Evolutionary conservation across 1,140 invertebrate genomes (phyloP).

Genomic region (Subanguina moxae): DNA sequence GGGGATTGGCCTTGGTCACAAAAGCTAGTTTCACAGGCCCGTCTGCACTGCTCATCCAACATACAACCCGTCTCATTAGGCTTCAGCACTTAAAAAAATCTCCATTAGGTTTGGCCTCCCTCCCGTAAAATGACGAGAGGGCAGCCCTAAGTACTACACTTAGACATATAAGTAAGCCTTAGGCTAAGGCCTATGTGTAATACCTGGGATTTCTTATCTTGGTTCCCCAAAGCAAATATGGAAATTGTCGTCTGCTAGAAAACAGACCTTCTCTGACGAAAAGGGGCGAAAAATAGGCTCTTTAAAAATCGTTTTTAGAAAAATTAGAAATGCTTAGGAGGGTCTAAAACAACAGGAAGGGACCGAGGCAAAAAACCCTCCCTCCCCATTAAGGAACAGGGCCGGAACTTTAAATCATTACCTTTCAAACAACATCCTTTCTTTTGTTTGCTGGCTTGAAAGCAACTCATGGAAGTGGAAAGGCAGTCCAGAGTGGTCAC

Average conservation of each 20-base stretch:
- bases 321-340: no score
- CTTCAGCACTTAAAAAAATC: slow-evolving; percentile 35
- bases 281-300: background rate
- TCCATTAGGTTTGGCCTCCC: no score
- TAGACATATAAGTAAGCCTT: no score
- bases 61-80: slow-evolving; percentile 52
- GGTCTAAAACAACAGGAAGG: no score
- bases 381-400: no score
- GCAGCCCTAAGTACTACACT: no score
- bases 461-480: slow-evolving; percentile 41
- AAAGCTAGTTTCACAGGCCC: slow-evolving; percentile 48
- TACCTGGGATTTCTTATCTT: no score
- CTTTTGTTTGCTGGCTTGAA: slow-evolving; percentile 34
- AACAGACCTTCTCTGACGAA: background rate
- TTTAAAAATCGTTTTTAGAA: background rate
- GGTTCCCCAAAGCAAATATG: no score
- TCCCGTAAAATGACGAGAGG: slow-evolving; percentile 16
- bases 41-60: slow-evolving; percentile 47
- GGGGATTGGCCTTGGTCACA: slow-evolving; percentile 36
- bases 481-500: slow-evolving; percentile 48
- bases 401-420: background rate
- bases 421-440: slow-evolving; percentile 47
- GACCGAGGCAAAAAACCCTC: no score
- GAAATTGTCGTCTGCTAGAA: background rate
- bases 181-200: no score